Percentiles rank a stretch among this genome's conserved stretches.
phyloP scores from a whole-genome alignment of 2,888 invertebrate species.

The Leucania comma region DNA sequence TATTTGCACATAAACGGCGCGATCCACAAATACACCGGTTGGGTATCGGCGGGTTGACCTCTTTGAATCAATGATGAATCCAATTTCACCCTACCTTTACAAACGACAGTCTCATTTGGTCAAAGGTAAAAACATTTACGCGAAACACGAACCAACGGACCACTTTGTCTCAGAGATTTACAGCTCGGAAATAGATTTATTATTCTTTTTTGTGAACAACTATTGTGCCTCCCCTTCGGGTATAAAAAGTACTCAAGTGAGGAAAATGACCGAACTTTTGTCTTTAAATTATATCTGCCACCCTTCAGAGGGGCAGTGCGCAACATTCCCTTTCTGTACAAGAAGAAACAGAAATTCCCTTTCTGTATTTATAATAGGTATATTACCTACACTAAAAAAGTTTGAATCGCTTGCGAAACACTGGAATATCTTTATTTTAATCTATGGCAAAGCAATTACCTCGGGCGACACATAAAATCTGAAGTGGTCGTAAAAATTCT shows the following conservation, averaged over 20 bases:
- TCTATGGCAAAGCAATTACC: constrained; percentile 55
- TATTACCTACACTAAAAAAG: constrained; percentile 43
- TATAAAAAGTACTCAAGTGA: constrained; percentile 64
- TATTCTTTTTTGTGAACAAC: constrained; percentile 67
- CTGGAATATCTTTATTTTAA: constrained; percentile 48
- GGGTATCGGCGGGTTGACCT: constrained; percentile 78
- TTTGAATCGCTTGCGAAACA: constrained; percentile 42
- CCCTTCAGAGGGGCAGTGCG: constrained; percentile 40
- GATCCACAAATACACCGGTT: constrained; percentile 70
- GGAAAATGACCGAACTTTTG: constrained; percentile 66
- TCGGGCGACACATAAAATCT: constrained; percentile 49
- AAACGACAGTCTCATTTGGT: constrained; percentile 73
- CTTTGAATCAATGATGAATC: constrained; percentile 86
- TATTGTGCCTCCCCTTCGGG: constrained; percentile 60
- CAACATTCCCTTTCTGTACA: constrained; percentile 31
- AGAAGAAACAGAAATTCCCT: constrained; percentile 25
- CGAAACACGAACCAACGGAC: constrained; percentile 72
- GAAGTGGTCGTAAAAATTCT: constrained; percentile 48
- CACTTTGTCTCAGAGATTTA: constrained; percentile 73
- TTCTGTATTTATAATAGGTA: constrained; percentile 33
- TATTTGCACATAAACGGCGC: constrained; percentile 72
- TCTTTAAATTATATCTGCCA: constrained; percentile 66
- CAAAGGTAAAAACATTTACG: constrained; percentile 78
- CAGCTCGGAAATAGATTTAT: constrained; percentile 67
- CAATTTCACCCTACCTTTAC: constrained; percentile 78